Conservation (phyloP, 2,888 invertebrate genomes). For the Ecliptopera silaceata region DNA sequence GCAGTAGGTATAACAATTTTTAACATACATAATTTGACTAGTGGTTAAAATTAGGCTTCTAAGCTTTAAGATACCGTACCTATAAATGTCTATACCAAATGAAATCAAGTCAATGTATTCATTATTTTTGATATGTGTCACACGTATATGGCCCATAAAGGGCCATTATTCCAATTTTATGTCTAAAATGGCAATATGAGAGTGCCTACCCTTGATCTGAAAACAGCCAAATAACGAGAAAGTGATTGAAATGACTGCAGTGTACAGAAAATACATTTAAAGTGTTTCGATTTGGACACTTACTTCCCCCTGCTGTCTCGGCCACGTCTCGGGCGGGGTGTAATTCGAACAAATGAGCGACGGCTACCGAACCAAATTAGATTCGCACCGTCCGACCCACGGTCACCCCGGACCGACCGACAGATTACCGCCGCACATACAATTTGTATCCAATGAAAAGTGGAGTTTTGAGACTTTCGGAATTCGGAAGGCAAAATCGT, state of each 20-base stretch:
- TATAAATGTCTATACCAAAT: no score
- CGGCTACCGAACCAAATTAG: constrained; percentile 86
- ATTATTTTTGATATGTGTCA: no score
- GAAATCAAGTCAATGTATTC: no score
- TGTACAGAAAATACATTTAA: constrained; percentile 18
- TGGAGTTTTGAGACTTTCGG: constrained; percentile 21
- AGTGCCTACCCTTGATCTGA: background rate
- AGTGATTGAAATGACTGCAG: constrained; percentile 2
- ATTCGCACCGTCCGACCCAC: constrained; percentile 66
- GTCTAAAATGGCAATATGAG: no score
- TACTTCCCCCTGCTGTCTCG: constrained; percentile 29
- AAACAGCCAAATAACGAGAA: background rate
- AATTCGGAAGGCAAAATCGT: background rate
- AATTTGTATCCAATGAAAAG: constrained; percentile 50
- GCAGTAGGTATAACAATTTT: no score
- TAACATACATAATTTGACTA: no score
- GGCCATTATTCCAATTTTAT: no score
- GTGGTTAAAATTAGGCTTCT: no score
- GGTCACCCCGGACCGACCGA: constrained; percentile 45
- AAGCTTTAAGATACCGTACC: no score
- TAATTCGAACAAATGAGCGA: constrained; percentile 85
- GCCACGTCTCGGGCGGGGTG: constrained; percentile 49
- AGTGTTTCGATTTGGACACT: constrained; percentile 31
- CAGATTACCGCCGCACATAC: constrained; percentile 57
- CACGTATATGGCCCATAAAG: no score